Evolutionary conservation across 2,797 vertebrate genomes (phyloP).

Genomic region (Notolabrus celidotus): DNA sequence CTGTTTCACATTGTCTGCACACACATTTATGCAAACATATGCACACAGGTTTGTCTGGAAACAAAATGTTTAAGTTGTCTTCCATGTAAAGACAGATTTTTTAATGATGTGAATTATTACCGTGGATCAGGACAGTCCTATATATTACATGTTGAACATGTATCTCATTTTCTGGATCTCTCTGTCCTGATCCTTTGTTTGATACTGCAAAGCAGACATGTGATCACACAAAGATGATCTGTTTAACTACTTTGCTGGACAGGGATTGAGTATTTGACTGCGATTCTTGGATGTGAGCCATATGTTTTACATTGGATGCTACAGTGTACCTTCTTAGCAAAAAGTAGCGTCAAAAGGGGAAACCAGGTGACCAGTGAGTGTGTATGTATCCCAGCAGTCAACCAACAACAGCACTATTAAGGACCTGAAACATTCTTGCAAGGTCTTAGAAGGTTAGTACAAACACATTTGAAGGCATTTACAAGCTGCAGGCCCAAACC

Average conservation of each 20-base stretch:
- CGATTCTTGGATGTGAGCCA: slow-evolving; percentile 42
- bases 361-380: slow-evolving; percentile 30
- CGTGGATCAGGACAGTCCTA: neutral
- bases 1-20: slow-evolving; percentile 55
- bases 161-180: neutral
- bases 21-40: slow-evolving; percentile 65
- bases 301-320: slow-evolving; percentile 54
- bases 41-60: slow-evolving; percentile 29
- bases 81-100: slow-evolving; percentile 9
- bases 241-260: slow-evolving; percentile 21
- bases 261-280: slow-evolving; percentile 25
- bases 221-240: too few species aligned
- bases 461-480: slow-evolving; percentile 58
- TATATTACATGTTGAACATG: neutral
- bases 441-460: slow-evolving; percentile 45
- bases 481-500: slow-evolving; percentile 50
- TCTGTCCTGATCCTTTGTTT: slow-evolving; percentile 10
- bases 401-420: slow-evolving; percentile 38
- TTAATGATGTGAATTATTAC: neutral
- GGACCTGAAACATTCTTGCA: slow-evolving; percentile 52
- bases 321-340: slow-evolving; percentile 29
- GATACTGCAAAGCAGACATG: slow-evolving; percentile 23
- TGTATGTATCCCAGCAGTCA: slow-evolving; percentile 38
- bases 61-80: slow-evolving; percentile 6
- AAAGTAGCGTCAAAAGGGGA: slow-evolving; percentile 44